Percentiles rank a stretch among this genome's conserved stretches.
Conservation (phyloP, 2,113 vertebrate species). For the Syrrhaptes paradoxus region DNA sequence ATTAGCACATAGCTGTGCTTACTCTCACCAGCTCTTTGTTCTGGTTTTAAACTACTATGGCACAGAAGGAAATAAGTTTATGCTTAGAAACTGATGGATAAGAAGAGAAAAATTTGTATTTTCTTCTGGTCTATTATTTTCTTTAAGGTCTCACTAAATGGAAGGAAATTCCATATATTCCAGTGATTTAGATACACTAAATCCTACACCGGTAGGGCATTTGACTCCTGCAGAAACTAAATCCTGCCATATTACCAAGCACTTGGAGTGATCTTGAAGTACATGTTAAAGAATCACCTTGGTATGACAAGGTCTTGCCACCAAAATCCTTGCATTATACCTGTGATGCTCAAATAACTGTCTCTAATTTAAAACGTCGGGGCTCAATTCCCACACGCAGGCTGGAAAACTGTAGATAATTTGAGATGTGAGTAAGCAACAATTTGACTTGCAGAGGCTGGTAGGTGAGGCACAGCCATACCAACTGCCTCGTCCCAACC, state of each 20-base stretch:
- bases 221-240: neutral
- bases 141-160: neutral
- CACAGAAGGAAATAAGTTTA: neutral
- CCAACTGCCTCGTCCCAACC: neutral
- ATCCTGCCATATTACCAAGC: neutral
- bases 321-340: neutral
- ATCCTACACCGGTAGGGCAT: neutral
- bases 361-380: neutral
- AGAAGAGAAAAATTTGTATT: neutral
- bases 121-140: neutral
- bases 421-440: neutral
- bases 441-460: neutral
- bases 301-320: neutral
- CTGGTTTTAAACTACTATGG: slow-evolving; percentile 1
- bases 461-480: neutral
- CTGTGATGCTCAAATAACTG: neutral
- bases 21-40: slow-evolving; percentile 23
- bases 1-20: slow-evolving; percentile 66
- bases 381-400: neutral
- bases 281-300: neutral
- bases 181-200: neutral
- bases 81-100: neutral
- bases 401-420: neutral
- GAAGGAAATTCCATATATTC: neutral
- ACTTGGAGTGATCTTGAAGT: neutral